A percentile compares a stretch with the other conserved stretches of the same genome.
Evolutionary conservation across 2,888 invertebrate genomes (phyloP).

Genomic region (Drosophila paramelanica): DNA sequence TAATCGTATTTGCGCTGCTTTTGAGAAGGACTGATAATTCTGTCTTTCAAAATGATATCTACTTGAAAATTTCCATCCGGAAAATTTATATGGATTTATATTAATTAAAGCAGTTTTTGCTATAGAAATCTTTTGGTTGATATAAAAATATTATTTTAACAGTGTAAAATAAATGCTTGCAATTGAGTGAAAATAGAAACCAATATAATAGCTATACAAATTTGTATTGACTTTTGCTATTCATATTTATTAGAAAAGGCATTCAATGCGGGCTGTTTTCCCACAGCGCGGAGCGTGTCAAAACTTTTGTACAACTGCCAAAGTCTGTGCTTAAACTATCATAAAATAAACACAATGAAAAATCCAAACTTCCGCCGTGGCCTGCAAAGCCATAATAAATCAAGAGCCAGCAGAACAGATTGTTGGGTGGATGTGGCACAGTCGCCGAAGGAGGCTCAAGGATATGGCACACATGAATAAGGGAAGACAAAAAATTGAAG

Average conservation of each 20-base stretch:
- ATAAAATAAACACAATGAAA: constrained; percentile 76
- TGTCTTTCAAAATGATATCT: not conserved
- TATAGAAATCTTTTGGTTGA: not conserved
- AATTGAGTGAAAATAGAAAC: constrained; percentile 26
- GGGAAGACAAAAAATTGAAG: constrained; percentile 33
- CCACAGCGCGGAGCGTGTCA: constrained; percentile 21
- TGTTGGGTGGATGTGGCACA: not conserved
- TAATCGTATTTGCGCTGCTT: constrained; percentile 2
- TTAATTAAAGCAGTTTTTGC: not conserved
- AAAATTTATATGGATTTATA: not conserved
- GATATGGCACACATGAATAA: constrained; percentile 56
- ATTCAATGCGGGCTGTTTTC: constrained; percentile 38
- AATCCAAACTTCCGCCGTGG: constrained; percentile 62
- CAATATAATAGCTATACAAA: constrained; percentile 53
- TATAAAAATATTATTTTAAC: not conserved
- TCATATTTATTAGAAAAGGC: constrained; percentile 23
- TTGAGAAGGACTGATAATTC: constrained; percentile 13
- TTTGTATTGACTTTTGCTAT: constrained; percentile 28
- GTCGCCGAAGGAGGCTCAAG: constrained; percentile 16
- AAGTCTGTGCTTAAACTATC: constrained; percentile 64
- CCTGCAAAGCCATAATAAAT: constrained; percentile 60
- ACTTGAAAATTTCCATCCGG: not conserved
- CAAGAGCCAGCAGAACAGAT: constrained; percentile 40
- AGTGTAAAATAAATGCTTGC: constrained; percentile 9
- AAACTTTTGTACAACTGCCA: constrained; percentile 38